A percentile compares a stretch with the other conserved stretches of the same genome.
Evolutionary conservation across 2,113 vertebrate genomes (phyloP).

Genomic region (Pontoporia blainvillei): DNA sequence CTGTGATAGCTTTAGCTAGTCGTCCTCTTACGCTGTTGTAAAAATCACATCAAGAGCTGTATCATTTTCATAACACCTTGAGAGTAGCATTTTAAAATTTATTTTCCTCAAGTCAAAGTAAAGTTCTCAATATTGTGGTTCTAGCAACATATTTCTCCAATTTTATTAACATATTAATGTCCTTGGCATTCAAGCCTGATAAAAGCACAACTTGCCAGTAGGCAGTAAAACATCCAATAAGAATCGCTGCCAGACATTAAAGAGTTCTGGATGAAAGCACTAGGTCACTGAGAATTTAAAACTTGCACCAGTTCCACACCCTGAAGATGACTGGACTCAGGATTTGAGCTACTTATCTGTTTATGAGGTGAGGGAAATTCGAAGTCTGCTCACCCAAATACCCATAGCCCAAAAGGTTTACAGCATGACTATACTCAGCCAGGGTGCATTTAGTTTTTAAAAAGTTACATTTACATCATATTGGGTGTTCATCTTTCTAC

Average conservation of each 20-base stretch:
- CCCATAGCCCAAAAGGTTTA: neutral
- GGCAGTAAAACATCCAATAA: neutral
- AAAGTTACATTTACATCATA: neutral
- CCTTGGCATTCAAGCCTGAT: neutral
- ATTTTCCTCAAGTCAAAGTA: constrained; percentile 39
- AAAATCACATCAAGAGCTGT: constrained; percentile 34
- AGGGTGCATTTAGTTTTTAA: neutral
- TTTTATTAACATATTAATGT: constrained; percentile 28
- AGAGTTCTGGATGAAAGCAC: neutral
- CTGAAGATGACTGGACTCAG: neutral
- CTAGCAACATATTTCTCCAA: neutral
- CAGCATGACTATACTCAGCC: neutral
- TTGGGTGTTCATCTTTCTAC: neutral
- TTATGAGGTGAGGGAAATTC: neutral
- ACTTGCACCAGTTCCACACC: neutral
- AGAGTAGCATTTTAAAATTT: constrained; percentile 46
- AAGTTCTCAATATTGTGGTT: constrained; percentile 36
- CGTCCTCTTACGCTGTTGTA: neutral
- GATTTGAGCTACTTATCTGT: neutral
- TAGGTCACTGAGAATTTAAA: neutral
- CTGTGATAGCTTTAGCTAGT: constrained; percentile 23
- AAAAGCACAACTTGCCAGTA: neutral
- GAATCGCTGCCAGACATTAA: neutral
- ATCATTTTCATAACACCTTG: constrained; percentile 39
- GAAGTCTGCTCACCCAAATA: neutral